phyloP scores from a whole-genome alignment of 1,140 invertebrate genomes.

The Yoshiicerus persimilis region DNA sequence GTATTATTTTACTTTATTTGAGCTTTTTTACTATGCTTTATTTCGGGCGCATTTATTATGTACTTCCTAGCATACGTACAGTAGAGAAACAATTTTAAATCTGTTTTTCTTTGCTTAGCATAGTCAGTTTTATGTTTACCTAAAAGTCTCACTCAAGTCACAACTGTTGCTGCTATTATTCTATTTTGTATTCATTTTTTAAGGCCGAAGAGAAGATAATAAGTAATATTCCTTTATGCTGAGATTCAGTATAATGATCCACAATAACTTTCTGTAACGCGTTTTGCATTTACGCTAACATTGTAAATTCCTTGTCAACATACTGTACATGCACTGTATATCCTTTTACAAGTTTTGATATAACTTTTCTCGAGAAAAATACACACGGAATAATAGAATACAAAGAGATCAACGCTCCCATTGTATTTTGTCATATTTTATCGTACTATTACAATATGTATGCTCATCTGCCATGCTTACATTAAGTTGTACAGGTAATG shows the following conservation, averaged over 20 bases:
- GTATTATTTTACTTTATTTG: slow-evolving; percentile 19
- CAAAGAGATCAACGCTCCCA: slow-evolving; percentile 6
- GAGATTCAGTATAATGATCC: too few species aligned
- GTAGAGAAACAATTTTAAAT: neutral
- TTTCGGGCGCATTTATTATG: neutral
- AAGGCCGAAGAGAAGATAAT: neutral
- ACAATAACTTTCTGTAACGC: too few species aligned
- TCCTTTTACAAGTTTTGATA: neutral
- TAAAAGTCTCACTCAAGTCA: neutral
- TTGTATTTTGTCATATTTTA: slow-evolving; percentile 18
- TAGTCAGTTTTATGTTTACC: neutral
- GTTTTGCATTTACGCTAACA: neutral
- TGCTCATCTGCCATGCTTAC: slow-evolving; percentile 9
- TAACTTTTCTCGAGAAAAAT: neutral
- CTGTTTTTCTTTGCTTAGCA: neutral
- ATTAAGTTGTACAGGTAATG: slow-evolving; percentile 12
- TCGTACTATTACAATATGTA: neutral
- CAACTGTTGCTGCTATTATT: neutral
- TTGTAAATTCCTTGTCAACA: neutral
- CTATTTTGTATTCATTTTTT: neutral
- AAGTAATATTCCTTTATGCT: neutral
- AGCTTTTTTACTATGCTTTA: neutral
- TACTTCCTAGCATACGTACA: neutral
- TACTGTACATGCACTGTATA: neutral
- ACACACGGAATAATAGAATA: neutral